Percentiles rank a stretch among this genome's conserved stretches.
phyloP scores from a whole-genome alignment of 2,113 vertebrate species.

The Sakesphorus luctuosus region DNA sequence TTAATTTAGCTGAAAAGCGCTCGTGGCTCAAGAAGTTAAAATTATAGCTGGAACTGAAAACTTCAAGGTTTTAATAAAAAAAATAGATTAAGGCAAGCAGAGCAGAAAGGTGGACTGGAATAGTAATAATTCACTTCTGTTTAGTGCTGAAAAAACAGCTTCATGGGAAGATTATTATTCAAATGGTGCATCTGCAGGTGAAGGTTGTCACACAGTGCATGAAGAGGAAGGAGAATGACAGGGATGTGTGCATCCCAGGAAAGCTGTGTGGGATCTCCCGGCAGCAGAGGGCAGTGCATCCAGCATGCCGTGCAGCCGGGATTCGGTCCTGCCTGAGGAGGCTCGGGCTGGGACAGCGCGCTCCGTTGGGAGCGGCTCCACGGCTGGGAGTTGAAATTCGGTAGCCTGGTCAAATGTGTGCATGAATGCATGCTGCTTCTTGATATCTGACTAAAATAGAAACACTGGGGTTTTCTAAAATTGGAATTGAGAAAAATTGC shows the following conservation, averaged over 20 bases:
- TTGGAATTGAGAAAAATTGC: neutral
- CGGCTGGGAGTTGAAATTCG: too few species aligned
- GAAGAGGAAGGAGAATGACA: neutral
- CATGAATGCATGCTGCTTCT: neutral
- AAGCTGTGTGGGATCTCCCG: neutral
- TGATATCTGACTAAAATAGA: neutral
- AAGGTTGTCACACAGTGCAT: fast-evolving
- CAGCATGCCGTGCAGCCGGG: fast-evolving
- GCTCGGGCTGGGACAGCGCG: neutral
- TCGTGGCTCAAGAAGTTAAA: neutral
- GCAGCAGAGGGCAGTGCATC: slow-evolving; percentile 70
- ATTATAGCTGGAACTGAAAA: neutral
- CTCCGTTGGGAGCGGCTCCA: neutral
- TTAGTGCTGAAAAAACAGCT: neutral
- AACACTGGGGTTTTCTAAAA: neutral
- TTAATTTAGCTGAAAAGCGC: neutral
- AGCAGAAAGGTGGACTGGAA: neutral
- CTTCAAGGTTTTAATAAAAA: neutral
- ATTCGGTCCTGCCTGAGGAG: neutral
- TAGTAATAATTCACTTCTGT: neutral
- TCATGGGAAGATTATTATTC: neutral
- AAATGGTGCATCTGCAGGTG: neutral
- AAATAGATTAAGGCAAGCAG: neutral
- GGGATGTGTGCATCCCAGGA: neutral
- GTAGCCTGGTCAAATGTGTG: neutral